These are phyloP conservation scores for Carduelis carduelis DNA, from an alignment of 2,797 vertebrate species.

Conservation along the genomic window DNA sequence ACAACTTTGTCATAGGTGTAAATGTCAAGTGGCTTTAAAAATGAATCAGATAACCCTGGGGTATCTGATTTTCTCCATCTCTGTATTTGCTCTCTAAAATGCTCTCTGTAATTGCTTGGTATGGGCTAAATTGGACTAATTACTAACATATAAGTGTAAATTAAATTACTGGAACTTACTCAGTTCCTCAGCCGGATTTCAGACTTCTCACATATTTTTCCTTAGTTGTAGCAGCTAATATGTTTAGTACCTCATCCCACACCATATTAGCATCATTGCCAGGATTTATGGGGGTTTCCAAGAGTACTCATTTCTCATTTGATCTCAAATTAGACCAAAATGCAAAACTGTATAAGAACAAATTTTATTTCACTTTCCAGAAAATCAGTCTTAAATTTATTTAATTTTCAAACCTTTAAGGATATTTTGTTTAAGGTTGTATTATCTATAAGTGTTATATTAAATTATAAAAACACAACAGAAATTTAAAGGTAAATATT, in stretches of 20 bases:
- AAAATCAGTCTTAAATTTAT: neutral
- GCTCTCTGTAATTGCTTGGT: neutral
- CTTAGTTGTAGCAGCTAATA: neutral
- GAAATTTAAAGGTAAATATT: neutral
- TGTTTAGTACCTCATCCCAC: neutral
- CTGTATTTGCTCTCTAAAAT: neutral
- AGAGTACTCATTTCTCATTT: neutral
- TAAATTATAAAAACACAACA: neutral
- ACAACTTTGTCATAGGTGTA: neutral
- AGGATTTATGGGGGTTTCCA: neutral
- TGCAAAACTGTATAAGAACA: neutral
- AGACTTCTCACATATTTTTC: neutral
- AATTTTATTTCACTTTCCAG: neutral
- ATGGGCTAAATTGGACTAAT: neutral
- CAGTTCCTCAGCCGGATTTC: neutral
- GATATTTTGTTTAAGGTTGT: neutral
- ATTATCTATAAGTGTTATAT: neutral
- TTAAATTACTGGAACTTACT: conserved; percentile 1
- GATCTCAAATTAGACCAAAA: neutral
- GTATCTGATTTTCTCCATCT: neutral
- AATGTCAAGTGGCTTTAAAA: conserved; percentile 51
- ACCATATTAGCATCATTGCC: neutral
- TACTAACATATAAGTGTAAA: neutral
- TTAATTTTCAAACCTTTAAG: neutral
- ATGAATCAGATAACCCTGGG: conserved; percentile 34